Evolutionary conservation across 2,113 vertebrate species (phyloP), one percentile per base, ranked within the genome.

Genomic region (Capreolus pygargus): DNA sequence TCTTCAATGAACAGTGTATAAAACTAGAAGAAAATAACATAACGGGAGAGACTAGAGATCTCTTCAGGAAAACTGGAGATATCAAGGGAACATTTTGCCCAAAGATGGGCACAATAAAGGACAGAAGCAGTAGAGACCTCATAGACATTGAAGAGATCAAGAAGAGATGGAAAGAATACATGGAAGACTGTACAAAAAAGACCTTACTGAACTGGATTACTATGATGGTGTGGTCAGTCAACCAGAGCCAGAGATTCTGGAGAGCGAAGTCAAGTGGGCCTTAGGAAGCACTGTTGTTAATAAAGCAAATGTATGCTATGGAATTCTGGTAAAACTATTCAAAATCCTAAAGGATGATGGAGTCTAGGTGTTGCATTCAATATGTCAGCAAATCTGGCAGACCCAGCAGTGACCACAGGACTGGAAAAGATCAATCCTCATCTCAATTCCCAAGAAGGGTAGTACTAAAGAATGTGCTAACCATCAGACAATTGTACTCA

Each of bases 191-290:
- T 36, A 36, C 64, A 36, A n/a, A 21, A 36, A 70, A 36, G 17
- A 36, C 64, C 64, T 70, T 70, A 70, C 21, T 70, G 64, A 70
- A 70, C n/a, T 11, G n/a, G 64, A 70, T 36, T 70, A 70, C 61
- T 19, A 19, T 21, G 9, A 36, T 70, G n/a, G 2, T 70, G 16
- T 36, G 64, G 33, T 67, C 33, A 67, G 61, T 67, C 16, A 67
- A 67, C 16, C 33, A 36, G 64, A 70, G 64, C 17, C 64, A 70
- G 64, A 70, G 4, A 36, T 70, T 70, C 64, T 36, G 17, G 17
- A 70, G 2, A 36, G n/a, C 0, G 0, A 36, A 70, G 64, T 70
- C 17, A 70, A 70, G 64, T 5, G 9, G 33, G 64, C 17, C 64
- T 21, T 21, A 70, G n/a, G n/a, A 70, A 70, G 64, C n/a, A 70